Evolutionary conservation across 2,113 vertebrate genomes (phyloP).

Genomic region (Quiscalus mexicanus): DNA sequence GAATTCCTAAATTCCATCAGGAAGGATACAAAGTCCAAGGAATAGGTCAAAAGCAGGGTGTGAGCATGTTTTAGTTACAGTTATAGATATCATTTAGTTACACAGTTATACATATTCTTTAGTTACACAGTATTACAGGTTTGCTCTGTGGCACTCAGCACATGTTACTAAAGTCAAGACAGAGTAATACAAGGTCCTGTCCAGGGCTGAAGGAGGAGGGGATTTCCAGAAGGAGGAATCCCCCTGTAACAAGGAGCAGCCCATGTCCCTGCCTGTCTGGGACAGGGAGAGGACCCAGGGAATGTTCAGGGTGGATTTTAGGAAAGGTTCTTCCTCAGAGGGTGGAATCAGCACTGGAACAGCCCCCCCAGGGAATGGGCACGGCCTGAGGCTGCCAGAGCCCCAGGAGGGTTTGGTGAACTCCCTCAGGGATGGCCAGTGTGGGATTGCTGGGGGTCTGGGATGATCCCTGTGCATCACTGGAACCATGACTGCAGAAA

Average conservation of each 20-base stretch:
- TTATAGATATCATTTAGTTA: not conserved
- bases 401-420: no score
- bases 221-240: not conserved
- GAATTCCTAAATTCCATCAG: fast-evolving
- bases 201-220: not conserved
- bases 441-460: not conserved
- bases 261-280: not conserved
- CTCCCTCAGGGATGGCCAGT: not conserved
- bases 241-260: not conserved
- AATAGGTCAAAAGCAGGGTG: fast-evolving
- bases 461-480: not conserved
- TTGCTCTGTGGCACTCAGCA: not conserved
- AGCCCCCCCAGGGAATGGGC: not conserved
- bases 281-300: not conserved
- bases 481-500: not conserved
- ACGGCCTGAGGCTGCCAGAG: not conserved
- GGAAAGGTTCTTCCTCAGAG: not conserved
- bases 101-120: not conserved
- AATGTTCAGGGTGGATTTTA: fast-evolving
- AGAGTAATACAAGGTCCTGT: no score
- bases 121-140: fast-evolving
- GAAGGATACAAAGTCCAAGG: not conserved
- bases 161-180: fast-evolving
- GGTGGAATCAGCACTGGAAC: not conserved
- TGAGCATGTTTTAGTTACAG: fast-evolving